Evolutionary conservation across 2,113 vertebrate species (phyloP).

Genomic region (Mormyrus lacerda): DNA sequence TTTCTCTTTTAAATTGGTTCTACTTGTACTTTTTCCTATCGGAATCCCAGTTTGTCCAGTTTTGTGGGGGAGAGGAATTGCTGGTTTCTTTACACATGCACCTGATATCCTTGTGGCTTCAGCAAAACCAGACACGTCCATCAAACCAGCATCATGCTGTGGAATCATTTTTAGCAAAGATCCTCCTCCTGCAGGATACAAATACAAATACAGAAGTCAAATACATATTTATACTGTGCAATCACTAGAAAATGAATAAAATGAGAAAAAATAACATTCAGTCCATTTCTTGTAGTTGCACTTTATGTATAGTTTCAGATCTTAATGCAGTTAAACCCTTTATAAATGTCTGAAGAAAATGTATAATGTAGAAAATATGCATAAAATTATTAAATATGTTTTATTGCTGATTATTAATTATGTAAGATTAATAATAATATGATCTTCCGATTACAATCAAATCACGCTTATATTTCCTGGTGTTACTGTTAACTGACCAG

Average conservation of each 20-base stretch:
- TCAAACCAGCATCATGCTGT: background rate
- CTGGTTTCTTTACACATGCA: background rate
- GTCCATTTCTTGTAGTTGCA: background rate
- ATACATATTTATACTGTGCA: background rate
- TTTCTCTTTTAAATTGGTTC: background rate
- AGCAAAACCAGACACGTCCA: background rate
- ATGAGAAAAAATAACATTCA: background rate
- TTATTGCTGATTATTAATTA: background rate
- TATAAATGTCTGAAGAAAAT: background rate
- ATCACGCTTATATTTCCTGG: background rate
- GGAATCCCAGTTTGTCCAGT: background rate
- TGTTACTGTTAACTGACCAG: background rate
- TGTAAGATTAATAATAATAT: background rate
- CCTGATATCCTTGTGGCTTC: background rate
- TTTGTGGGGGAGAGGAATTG: background rate
- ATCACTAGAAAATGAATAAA: background rate
- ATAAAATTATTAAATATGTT: background rate
- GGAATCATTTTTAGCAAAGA: background rate
- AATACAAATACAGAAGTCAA: no score
- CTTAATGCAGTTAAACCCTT: background rate
- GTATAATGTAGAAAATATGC: background rate
- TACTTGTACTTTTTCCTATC: background rate
- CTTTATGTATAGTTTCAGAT: background rate
- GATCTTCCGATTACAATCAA: background rate
- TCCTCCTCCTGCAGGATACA: background rate